Evolutionary conservation across 1,140 invertebrate genomes (phyloP).

Genomic region (Sinella curviseta): DNA sequence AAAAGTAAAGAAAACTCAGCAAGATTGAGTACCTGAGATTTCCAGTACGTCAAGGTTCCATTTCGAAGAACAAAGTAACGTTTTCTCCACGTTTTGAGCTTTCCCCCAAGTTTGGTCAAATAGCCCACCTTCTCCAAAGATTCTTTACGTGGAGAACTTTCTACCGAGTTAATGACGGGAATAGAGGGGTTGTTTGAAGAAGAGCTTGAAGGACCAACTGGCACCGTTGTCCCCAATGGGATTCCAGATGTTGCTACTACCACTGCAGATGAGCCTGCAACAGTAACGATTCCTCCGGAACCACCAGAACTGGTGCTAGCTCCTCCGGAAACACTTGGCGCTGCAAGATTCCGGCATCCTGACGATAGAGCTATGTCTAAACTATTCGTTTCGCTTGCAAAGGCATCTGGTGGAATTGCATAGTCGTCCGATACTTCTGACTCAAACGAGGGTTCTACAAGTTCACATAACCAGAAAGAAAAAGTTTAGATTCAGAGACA

Average conservation of each 20-base stretch:
- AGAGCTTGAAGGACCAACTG: conserved; percentile 21
- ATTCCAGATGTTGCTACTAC: background rate
- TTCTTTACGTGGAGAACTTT: conserved; percentile 57
- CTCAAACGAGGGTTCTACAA: conserved; percentile 82
- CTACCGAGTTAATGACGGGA: conserved; percentile 55
- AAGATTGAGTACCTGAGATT: conserved; percentile 63
- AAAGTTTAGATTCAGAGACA: conserved; percentile 13
- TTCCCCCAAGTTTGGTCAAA: conserved; percentile 89
- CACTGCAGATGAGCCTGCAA: conserved; percentile 1
- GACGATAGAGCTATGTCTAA: conserved; percentile 71
- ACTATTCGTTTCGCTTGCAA: conserved; percentile 70
- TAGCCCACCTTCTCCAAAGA: conserved; percentile 88
- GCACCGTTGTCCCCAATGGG: background rate
- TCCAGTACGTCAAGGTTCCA: conserved; percentile 88
- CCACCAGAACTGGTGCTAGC: conserved; percentile 24
- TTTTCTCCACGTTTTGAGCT: conserved; percentile 92
- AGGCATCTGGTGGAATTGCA: conserved; percentile 88
- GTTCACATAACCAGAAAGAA: conserved; percentile 35
- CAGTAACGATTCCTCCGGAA: conserved; percentile 12
- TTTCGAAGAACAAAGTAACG: conserved; percentile 92
- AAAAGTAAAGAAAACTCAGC: background rate
- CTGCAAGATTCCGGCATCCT: conserved; percentile 58
- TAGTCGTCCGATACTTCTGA: conserved; percentile 94
- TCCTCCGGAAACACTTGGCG: conserved; percentile 61
- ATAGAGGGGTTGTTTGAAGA: conserved; percentile 64